Percentiles rank a stretch among this genome's conserved stretches.
Evolutionary conservation across 2,113 vertebrate species (phyloP).

Genomic region (Neogale vison): DNA sequence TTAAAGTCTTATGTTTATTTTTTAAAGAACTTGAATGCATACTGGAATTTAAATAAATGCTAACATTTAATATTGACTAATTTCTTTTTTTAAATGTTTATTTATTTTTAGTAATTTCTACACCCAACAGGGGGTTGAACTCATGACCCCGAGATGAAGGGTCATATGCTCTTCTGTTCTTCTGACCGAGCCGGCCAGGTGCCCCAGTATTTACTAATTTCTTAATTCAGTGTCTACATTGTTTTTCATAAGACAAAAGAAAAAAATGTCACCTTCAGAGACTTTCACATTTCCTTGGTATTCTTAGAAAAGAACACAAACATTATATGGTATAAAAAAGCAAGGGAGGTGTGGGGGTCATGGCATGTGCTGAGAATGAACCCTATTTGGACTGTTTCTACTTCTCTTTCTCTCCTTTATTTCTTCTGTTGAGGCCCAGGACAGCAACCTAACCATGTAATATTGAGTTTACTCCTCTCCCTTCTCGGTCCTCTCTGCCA

Average conservation of each 20-base stretch:
- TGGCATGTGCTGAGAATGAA: not conserved
- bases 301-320: not conserved
- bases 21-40: not conserved
- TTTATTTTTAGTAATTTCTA: not conserved
- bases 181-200: not conserved
- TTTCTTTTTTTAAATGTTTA: not conserved
- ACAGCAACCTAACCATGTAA: not conserved
- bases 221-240: not conserved
- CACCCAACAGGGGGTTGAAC: not conserved
- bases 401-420: not conserved
- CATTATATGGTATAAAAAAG: not conserved
- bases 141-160: not conserved
- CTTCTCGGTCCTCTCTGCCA: not conserved
- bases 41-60: conserved; percentile 32
- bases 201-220: not conserved
- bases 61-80: not conserved
- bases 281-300: not conserved
- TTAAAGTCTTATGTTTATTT: not conserved
- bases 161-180: not conserved
- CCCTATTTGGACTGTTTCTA: not conserved
- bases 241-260: not conserved
- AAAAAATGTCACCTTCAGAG: not conserved
- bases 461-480: not conserved
- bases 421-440: not conserved
- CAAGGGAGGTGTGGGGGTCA: not conserved